Evolutionary conservation across 2,113 vertebrate species (phyloP), one percentile per base, ranked within the genome.

Genomic region (Vireo altiloquus): DNA sequence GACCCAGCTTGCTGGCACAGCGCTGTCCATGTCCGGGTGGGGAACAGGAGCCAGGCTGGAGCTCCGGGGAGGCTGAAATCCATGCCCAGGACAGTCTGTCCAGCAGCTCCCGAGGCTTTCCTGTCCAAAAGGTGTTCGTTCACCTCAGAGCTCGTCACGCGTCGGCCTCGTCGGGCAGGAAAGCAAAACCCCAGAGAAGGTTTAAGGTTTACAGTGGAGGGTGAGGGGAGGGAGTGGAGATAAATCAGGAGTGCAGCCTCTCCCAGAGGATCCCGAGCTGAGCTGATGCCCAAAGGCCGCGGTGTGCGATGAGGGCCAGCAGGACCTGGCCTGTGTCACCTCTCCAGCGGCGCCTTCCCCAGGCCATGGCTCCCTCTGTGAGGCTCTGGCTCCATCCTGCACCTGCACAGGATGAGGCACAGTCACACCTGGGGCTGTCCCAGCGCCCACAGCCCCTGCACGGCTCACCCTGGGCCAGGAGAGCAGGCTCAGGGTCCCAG

Each of bases 1-100:
- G 6, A 3, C 6, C 2, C 10, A 27, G 11, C 14, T 2, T 0
- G 2, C 50, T 37, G 17, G 20, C 68, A 74, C 12, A 1, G 3
- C 3, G 3, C 1, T 40, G 66, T 40, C 63, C 50, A 5, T 3
- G 20, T 10, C 8, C 39, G 6, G 10, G 49, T 3, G 79, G 20
- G 6, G 47, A n/a, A 1, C 39, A 6, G 42, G 74, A 80, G 74
- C 70, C 39, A 25, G 68, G 2, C 59, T 21, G 31, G 37, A 80
- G 79, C 42, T 64, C 68, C 74, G 1, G 22, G 49, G 37, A 39
- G 17, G 5, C 19, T 6, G 15, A 33, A 40, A 39, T 9, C 60
- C 87, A 3, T 2, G 28, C 9, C 74, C 70, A 27, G 85, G 4
- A 33, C 1, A 54, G 39, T 11, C 70, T 59, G 1, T 3, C 15